Base-by-base conservation (phyloP, 2,888 invertebrate species). In the Thalpophila matura region DNA sequence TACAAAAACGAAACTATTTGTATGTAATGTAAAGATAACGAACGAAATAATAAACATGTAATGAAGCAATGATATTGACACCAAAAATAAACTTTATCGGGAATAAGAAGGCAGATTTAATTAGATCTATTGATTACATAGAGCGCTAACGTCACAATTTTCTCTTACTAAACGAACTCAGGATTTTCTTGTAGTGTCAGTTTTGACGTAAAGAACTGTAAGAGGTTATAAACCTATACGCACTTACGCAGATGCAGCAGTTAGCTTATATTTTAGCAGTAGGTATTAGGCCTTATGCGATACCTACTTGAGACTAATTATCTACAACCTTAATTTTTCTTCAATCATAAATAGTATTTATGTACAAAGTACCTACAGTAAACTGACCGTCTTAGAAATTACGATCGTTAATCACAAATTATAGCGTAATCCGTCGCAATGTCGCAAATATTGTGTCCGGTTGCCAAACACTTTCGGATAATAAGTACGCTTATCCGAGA, bases 401-500 rank as follows among this genome's bases (percentile, higher is more conserved):
- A 7, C 9, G 18, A 20, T 50, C 50, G 24, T 33, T 40, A 54
- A 54, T 51, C 18, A 45, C 20, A 20, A n/a, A n/a, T n/a, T n/a
- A n/a, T n/a, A 37, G 14, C 54, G 20, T 33, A 60, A 59, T 54
- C 27, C 31, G 27, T 29, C 38, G 53, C 50, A 47, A 43, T 67
- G 54, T 60, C 50, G 18, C 67, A 63, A 66, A 74, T 63, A 60
- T 47, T 37, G 62, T 60, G 62, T 67, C 57, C 63, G 49, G 58
- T 77, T 83, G 84, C 81, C 86, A 85, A 84, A 80, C 68, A 80
- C 80, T 81, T 74, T 75, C 75, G 64, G 68, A 65, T 61, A 74
- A 77, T 80, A 79, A 80, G 75, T 77, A 66, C 62, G 45, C 46
- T 74, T 63, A 75, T 74, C 83, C 74, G 64, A 84, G 79, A 88